These are phyloP conservation scores for Odontophorus gujanensis DNA, from an alignment of 2,113 vertebrate genomes.

Conservation along the genomic window DNA sequence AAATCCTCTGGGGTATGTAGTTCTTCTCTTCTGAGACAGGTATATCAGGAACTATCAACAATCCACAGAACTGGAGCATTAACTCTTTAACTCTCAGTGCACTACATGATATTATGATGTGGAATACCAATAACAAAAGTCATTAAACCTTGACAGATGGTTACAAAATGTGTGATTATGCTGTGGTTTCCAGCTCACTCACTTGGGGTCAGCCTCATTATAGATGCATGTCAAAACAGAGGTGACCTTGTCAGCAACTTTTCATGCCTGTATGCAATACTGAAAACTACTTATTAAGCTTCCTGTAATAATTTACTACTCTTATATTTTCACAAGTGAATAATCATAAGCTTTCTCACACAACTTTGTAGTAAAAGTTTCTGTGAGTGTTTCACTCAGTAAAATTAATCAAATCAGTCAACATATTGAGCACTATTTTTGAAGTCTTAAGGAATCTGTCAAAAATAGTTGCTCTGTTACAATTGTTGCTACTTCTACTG, in stretches of 20 bases:
- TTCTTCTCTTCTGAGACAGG: too few species aligned
- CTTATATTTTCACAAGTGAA: background rate
- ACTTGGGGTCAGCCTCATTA: background rate
- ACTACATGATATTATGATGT: too few species aligned
- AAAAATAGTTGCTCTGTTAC: background rate
- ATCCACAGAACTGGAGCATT: too few species aligned
- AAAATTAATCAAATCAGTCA: background rate
- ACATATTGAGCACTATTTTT: background rate
- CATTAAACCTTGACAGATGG: background rate
- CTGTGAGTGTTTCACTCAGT: background rate
- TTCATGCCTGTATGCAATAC: background rate
- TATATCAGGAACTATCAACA: too few species aligned
- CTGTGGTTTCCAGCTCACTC: background rate
- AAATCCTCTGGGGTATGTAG: too few species aligned
- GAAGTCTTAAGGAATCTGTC: background rate
- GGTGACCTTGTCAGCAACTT: background rate
- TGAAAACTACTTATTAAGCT: background rate
- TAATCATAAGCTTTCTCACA: background rate
- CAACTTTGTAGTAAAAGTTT: background rate
- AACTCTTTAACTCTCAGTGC: too few species aligned
- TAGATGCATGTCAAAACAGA: background rate
- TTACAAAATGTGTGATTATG: fast-evolving
- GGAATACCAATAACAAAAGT: too few species aligned
- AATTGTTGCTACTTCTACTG: background rate
- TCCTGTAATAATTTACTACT: background rate